Evolutionary conservation across 2,113 vertebrate species (phyloP).

Genomic region (Passerina amoena): DNA sequence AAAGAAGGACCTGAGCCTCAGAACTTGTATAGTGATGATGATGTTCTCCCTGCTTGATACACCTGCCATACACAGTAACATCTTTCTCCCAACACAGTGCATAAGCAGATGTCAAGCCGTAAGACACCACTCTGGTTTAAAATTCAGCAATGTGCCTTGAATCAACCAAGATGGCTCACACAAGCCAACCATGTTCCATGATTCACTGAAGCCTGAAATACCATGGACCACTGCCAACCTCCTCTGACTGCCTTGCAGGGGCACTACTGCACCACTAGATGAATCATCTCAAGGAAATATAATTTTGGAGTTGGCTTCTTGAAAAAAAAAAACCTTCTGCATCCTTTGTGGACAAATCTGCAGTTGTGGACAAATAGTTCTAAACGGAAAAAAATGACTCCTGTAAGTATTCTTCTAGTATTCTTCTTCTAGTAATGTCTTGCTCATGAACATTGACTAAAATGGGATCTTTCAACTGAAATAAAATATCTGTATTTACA

Average conservation of each 20-base stretch:
- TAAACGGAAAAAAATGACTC: not conserved
- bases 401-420: not conserved
- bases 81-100: not conserved
- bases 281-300: not conserved
- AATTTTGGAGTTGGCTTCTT: not conserved
- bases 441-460: not conserved
- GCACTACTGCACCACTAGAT: not conserved
- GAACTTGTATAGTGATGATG: not conserved
- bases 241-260: not conserved
- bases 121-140: not conserved
- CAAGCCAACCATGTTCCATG: not conserved
- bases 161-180: not conserved
- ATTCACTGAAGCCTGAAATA: not conserved
- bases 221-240: not conserved
- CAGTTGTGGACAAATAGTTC: not conserved
- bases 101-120: rapidly evolving
- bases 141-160: not conserved
- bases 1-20: not conserved
- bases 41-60: not conserved
- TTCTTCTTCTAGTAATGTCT: not conserved
- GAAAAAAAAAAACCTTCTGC: not conserved
- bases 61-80: not conserved
- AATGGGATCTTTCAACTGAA: not conserved
- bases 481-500: not conserved
- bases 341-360: not conserved